Percentiles rank a stretch among this genome's conserved stretches.
Evolutionary conservation across 2,797 vertebrate species (phyloP).

Genomic region (Decapterus maruadsi): DNA sequence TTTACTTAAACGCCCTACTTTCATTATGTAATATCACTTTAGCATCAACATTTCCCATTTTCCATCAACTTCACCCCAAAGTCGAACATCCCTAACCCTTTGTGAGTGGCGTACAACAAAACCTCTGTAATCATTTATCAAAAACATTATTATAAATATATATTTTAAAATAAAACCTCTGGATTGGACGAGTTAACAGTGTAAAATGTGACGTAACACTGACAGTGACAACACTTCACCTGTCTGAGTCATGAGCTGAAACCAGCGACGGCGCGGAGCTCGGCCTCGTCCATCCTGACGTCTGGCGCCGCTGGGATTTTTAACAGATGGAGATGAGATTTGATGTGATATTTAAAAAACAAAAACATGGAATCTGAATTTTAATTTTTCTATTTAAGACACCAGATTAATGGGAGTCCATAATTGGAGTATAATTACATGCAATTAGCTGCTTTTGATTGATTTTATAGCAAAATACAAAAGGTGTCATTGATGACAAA

Average conservation of each 20-base stretch:
- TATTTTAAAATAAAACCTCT: too few relatives aligned
- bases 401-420: background rate
- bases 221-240: constrained; percentile 62
- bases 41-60: too few relatives aligned
- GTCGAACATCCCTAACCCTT: too few relatives aligned
- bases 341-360: too few relatives aligned
- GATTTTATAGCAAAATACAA: background rate
- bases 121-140: too few relatives aligned
- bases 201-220: constrained; percentile 20
- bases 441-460: background rate
- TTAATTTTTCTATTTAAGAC: background rate
- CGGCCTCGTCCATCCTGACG: constrained; percentile 31
- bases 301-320: background rate
- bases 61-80: too few relatives aligned
- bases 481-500: background rate
- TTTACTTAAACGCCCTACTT: too few relatives aligned
- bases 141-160: too few relatives aligned
- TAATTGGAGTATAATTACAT: background rate
- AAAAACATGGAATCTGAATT: background rate
- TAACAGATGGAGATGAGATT: too few relatives aligned
- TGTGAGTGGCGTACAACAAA: too few relatives aligned
- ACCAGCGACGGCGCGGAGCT: background rate
- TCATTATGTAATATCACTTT: too few relatives aligned
- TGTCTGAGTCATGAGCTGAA: constrained; percentile 23
- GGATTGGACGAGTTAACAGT: too few relatives aligned